Conservation (phyloP, 2,888 invertebrate genomes). For the Acronicta leporina region DNA sequence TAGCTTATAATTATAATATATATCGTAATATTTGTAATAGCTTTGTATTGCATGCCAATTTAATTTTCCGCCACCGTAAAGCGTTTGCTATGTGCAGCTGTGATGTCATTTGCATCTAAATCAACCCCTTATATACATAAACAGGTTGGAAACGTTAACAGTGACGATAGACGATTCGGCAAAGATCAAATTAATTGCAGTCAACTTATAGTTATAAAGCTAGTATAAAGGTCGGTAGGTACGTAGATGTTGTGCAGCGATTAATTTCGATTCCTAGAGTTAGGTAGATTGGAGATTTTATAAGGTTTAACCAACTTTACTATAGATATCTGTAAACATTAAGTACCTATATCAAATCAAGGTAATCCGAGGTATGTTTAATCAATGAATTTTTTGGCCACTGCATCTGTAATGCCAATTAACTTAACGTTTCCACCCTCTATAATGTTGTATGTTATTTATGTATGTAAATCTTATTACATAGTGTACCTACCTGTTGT, state of each 20-base stretch:
- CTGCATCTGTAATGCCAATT: too few relatives aligned
- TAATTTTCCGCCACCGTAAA: conserved; percentile 68
- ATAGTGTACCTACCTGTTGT: conserved; percentile 87
- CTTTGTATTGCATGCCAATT: conserved; percentile 68
- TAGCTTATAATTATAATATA: conserved; percentile 67
- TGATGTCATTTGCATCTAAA: conserved; percentile 65
- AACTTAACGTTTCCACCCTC: background rate
- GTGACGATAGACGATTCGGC: background rate
- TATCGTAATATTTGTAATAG: conserved; percentile 48
- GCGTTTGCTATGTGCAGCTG: conserved; percentile 79
- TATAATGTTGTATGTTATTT: conserved; percentile 15
- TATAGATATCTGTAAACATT: too few relatives aligned
- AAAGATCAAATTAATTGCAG: too few relatives aligned
- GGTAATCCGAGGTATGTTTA: too few relatives aligned
- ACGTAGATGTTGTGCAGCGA: too few relatives aligned
- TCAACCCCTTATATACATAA: conserved; percentile 62
- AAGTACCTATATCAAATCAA: too few relatives aligned
- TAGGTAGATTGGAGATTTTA: too few relatives aligned
- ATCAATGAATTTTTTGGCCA: too few relatives aligned
- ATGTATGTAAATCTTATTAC: conserved; percentile 13
- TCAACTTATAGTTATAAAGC: too few relatives aligned
- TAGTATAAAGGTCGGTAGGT: too few relatives aligned
- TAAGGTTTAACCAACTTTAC: too few relatives aligned
- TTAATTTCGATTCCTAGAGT: too few relatives aligned
- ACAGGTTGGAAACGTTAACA: background rate